Evolutionary conservation across 2,888 invertebrate genomes (phyloP).

Genomic region (Sphaerophoria taeniata): DNA sequence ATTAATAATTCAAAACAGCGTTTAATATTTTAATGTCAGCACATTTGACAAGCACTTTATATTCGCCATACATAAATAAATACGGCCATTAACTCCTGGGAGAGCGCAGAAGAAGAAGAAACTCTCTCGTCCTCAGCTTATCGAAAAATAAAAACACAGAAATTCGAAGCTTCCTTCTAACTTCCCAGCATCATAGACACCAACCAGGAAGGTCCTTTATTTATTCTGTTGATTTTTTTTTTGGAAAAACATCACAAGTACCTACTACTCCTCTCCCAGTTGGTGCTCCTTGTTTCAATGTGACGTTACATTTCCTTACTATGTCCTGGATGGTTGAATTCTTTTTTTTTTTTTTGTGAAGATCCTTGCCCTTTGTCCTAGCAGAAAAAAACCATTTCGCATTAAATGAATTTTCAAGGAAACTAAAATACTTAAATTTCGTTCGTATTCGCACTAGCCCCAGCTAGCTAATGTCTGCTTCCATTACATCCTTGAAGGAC

Average conservation of each 20-base stretch:
- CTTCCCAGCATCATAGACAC: constrained; percentile 57
- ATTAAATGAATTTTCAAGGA: constrained; percentile 66
- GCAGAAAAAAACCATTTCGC: constrained; percentile 53
- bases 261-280: constrained; percentile 19
- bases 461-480: constrained; percentile 69
- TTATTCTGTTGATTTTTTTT: constrained; percentile 36
- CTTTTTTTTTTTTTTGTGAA: not conserved
- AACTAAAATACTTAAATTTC: constrained; percentile 70
- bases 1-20: constrained; percentile 74
- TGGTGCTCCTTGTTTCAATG: constrained; percentile 55
- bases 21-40: constrained; percentile 75
- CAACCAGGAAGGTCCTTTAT: constrained; percentile 64
- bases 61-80: constrained; percentile 74
- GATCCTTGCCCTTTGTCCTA: constrained; percentile 49
- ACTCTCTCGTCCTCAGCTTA: constrained; percentile 43
- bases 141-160: constrained; percentile 40
- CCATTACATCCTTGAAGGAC: constrained; percentile 65
- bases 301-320: constrained; percentile 49
- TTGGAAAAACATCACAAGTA: constrained; percentile 49
- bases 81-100: constrained; percentile 70
- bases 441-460: constrained; percentile 65
- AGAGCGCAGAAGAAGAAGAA: constrained; percentile 21
- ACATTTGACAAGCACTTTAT: constrained; percentile 75
- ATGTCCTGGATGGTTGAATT: constrained; percentile 47
- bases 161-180: constrained; percentile 32